Evolutionary conservation across 2,113 vertebrate species (phyloP).

Genomic region (Peromyscus polionotus): DNA sequence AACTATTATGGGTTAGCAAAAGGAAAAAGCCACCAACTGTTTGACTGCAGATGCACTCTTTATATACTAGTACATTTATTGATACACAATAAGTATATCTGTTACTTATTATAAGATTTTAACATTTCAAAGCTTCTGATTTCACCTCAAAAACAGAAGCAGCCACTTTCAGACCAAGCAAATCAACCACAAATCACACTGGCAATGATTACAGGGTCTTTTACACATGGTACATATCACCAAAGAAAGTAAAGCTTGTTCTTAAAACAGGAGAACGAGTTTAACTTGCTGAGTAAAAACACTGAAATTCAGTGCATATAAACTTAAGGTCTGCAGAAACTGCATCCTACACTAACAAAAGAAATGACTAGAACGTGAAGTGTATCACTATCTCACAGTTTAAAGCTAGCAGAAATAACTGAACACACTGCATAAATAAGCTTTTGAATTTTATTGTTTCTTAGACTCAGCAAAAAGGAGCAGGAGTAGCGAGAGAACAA

Average conservation of each 20-base stretch:
- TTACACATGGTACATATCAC: neutral
- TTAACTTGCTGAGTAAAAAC: neutral
- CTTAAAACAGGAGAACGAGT: neutral
- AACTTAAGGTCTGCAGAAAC: constrained; percentile 22
- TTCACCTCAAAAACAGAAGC: neutral
- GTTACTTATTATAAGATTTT: neutral
- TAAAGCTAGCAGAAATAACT: neutral
- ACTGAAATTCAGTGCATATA: neutral
- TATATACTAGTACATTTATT: neutral
- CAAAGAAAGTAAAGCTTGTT: neutral
- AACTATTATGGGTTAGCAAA: neutral
- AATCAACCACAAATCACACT: neutral
- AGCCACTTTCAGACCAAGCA: neutral
- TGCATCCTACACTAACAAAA: neutral
- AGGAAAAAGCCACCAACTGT: neutral
- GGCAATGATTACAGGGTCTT: neutral
- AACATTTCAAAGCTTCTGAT: constrained; percentile 38
- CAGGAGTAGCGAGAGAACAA: neutral
- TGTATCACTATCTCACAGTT: neutral
- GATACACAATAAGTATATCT: neutral
- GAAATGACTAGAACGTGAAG: constrained; percentile 7
- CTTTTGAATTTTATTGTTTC: constrained; percentile 41
- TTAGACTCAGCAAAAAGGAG: neutral
- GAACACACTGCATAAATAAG: constrained; percentile 9
- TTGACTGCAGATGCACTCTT: neutral